Evolutionary conservation across 1,140 invertebrate genomes (phyloP).

Genomic region (Procambarus clarkii): DNA sequence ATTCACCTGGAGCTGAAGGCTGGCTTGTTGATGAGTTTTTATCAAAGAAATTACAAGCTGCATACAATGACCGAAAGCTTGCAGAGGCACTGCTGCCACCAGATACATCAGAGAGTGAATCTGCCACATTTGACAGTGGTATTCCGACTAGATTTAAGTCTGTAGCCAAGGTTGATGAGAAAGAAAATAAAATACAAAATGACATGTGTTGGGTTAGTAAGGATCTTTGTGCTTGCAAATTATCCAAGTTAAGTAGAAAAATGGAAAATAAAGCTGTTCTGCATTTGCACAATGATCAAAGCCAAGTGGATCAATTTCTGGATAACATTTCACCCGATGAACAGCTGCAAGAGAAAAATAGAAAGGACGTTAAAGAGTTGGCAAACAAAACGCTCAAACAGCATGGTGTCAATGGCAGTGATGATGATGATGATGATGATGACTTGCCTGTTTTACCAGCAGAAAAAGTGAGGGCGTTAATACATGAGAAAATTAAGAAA

Average conservation of each 20-base stretch:
- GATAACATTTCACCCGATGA: neutral
- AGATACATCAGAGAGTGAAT: neutral
- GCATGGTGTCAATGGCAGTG: conserved; percentile 31
- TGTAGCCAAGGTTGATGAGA: neutral
- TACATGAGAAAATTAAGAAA: conserved; percentile 56
- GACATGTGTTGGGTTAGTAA: neutral
- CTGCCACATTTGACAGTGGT: neutral
- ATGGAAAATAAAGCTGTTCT: neutral
- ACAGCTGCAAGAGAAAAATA: conserved; percentile 17
- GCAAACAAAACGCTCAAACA: conserved; percentile 48
- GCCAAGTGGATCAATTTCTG: neutral
- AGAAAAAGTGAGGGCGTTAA: conserved; percentile 29
- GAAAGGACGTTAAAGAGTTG: conserved; percentile 49
- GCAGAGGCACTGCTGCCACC: conserved; percentile 3
- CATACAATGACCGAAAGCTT: conserved; percentile 24
- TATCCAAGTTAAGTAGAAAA: neutral
- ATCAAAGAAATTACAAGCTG: conserved; percentile 31
- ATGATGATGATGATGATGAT: conserved; percentile 13
- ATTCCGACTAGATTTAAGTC: neutral
- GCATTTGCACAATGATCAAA: neutral
- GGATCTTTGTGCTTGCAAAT: neutral
- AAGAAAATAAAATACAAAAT: neutral
- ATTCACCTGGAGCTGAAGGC: conserved; percentile 6
- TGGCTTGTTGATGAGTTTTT: conserved; percentile 48
- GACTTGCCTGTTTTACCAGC: neutral